These are phyloP conservation scores for Pseudomugil tenellus DNA, from an alignment of 2,797 vertebrate species.

Conservation along the genomic window DNA sequence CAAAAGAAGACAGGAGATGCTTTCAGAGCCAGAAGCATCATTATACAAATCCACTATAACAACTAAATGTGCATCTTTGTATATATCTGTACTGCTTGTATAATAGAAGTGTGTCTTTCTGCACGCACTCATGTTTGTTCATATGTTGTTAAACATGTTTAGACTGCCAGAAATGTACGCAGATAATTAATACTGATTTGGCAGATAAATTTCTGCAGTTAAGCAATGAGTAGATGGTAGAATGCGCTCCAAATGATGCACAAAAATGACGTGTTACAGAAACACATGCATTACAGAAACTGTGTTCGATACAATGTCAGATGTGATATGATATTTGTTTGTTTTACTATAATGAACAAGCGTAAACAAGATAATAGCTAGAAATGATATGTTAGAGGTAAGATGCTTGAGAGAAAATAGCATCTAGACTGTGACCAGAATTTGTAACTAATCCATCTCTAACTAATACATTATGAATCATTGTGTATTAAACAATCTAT, in stretches of 20 bases:
- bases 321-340: slow-evolving; percentile 11
- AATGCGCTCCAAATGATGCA: slow-evolving; percentile 3
- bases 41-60: neutral
- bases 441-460: too few species aligned
- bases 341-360: slow-evolving; percentile 19
- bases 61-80: neutral
- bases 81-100: slow-evolving; percentile 4
- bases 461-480: too few species aligned
- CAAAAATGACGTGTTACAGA: slow-evolving; percentile 16
- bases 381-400: neutral
- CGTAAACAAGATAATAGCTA: neutral
- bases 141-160: neutral
- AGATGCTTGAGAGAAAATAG: slow-evolving; percentile 9
- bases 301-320: neutral
- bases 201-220: neutral
- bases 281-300: slow-evolving; percentile 2
- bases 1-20: slow-evolving; percentile 1
- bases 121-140: neutral
- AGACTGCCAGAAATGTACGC: neutral
- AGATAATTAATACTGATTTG: neutral
- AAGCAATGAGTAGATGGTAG: neutral
- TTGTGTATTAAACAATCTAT: neutral
- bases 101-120: neutral
- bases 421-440: slow-evolving; percentile 2
- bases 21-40: neutral